Evolutionary conservation across 2,888 invertebrate genomes (phyloP), one percentile per base, ranked within the genome.

Genomic region (Helicoverpa assulta): DNA sequence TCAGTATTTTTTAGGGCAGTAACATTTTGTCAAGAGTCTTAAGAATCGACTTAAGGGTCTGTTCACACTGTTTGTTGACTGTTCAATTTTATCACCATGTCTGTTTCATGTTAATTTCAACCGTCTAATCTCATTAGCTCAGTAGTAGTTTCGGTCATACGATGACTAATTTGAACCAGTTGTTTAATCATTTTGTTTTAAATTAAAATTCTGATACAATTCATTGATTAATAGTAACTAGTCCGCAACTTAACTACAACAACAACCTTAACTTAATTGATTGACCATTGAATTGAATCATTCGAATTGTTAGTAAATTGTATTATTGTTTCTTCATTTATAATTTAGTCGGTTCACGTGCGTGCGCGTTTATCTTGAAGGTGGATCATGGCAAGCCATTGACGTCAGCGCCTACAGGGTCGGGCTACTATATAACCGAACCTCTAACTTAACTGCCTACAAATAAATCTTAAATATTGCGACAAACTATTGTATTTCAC

Each of bases 401-500:
- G 91, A 91, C 91, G 91, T 91, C 91, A 91, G 54, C 62, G 59
- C 40, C 66, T 63, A 81, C 89, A 88, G 88, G 88, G 88, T 88
- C 87, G 84, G 70, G 63, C 68, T 43, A 82, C 74, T 79, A 76
- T 72, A 76, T 73, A 65, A 66, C 76, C 65, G 73, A 63, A 59
- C 62, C 56, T 67, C 61, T 60, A 62, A 70, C 67, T 71, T 59
- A 50, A 69, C 58, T 54, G 52, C 19, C 54, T 54, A 56, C 19
- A 73, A 69, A 69, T 62, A 59, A 69, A 65, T 62, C 40, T 63
- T 61, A 14, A 43, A 71, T 59, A 53, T 50, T 71, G 59, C 8
- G 0, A 76, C 10, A 58, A 37, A 62, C 33, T 0, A 52, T 53
- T 40, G 8, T 43, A 51, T 50, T 73, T 59, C 52, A 18, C 3